These are phyloP conservation scores for Hyaena hyaena DNA, from an alignment of 2,113 vertebrate genomes.

Conservation along the genomic window DNA sequence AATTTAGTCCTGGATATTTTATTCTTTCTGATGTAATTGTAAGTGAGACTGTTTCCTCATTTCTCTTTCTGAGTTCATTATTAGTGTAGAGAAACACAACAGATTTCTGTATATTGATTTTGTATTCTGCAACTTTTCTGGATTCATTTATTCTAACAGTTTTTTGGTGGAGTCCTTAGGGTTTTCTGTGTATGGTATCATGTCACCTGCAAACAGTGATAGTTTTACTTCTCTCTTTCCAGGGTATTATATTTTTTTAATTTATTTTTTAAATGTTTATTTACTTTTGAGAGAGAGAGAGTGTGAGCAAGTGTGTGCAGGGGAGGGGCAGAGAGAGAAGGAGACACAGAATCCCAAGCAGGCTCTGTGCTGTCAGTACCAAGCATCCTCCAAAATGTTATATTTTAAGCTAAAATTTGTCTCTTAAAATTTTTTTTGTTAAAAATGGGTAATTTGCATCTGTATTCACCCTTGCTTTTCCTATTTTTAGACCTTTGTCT, in stretches of 20 bases:
- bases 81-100: not conserved
- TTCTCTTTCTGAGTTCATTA: not conserved
- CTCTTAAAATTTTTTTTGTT: not conserved
- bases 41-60: not conserved
- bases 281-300: too few relatives aligned
- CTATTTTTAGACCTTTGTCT: not conserved
- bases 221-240: not conserved
- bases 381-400: not conserved
- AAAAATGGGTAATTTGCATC: not conserved
- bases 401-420: slow-evolving; percentile 42
- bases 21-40: not conserved
- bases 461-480: not conserved
- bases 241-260: not conserved
- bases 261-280: too few relatives aligned
- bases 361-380: too few relatives aligned
- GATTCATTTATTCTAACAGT: not conserved
- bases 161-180: not conserved
- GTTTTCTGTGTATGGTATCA: not conserved
- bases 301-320: too few relatives aligned
- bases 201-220: not conserved
- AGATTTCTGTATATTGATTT: not conserved
- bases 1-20: not conserved
- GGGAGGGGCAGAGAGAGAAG: too few relatives aligned
- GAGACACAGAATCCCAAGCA: too few relatives aligned
- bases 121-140: not conserved